Evolutionary conservation across 92 coral and sea anemone species (phyloP), one percentile per base, ranked within the genome.

Genomic region (Blastomussa wellsi): DNA sequence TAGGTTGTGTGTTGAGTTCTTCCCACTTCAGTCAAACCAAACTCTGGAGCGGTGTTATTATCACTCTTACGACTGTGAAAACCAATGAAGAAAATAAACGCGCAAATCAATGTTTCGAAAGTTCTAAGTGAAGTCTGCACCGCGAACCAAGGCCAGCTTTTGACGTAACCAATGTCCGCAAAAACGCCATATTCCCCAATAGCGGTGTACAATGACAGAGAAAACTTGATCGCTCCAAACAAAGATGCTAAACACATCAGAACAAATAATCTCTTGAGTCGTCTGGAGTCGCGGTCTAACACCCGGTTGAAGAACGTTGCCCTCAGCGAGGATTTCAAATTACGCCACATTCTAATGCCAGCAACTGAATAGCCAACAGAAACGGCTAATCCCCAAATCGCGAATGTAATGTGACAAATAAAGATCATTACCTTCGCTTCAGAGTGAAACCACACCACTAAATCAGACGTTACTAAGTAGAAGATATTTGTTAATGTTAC

Each of bases 301-400:
- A 73, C 73, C 16, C 57, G 19, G 62, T 87, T 79, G 44, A 28
- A 71, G 19, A 82, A 62, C 37, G 79, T 74, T n/a, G 59, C 76
- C 12, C 37, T 76, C 44, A 44, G 71, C 29, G 96, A 90, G 60
- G 93, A 79, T 8, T 82, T 72, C 71, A 93, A 91, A 82, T 94
- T 94, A 33, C 78, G 82, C 79, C 93, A 76, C 86, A 94, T 86
- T 65, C 94, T 86, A 55, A 77, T 76, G 0, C 86, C 85, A 22
- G 93, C 91, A 24, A 83, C 79, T 15, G 78, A 82, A 66, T 88
- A 94, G 16, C 98, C 98, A 33, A 89, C 7, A 8, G 94, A 86
- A 60, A 93, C 84, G 11, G 86, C 51, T 9, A 93, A 32, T 14
- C 98, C 98, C 98, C 98, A 94, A 10, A 75, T 31, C 16, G 98